A percentile compares a stretch with the other conserved stretches of the same genome.
Conservation (phyloP, 2,888 invertebrate genomes). For the Chaitophorus viminalis region DNA sequence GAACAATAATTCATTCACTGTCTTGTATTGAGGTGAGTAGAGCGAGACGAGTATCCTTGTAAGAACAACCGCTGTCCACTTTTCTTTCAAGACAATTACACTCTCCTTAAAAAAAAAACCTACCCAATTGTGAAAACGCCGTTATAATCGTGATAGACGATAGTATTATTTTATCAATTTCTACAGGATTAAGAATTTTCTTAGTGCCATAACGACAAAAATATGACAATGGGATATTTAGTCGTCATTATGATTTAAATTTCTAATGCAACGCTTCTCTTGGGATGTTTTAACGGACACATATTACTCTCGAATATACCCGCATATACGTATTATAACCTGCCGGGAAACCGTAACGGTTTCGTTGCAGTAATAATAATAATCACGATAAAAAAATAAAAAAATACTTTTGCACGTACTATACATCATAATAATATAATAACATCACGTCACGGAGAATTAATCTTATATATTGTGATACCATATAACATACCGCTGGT, state of each 20-base stretch:
- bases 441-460: slow-evolving; percentile 2
- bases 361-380: slow-evolving; percentile 36
- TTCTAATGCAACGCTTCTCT: not conserved
- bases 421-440: slow-evolving; percentile 1
- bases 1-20: not conserved
- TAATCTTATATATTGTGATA: slow-evolving; percentile 23
- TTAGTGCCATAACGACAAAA: not conserved
- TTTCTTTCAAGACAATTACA: not conserved
- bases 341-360: slow-evolving; percentile 28
- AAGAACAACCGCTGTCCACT: not conserved
- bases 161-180: slow-evolving; percentile 1
- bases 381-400: not conserved
- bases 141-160: not conserved
- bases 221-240: not conserved
- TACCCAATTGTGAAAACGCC: not conserved
- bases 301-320: not conserved
- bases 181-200: slow-evolving; percentile 8
- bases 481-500: not conserved
- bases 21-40: not conserved
- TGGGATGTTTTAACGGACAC: not conserved
- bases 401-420: slow-evolving; percentile 14
- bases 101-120: not conserved
- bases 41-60: not conserved
- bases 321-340: not conserved
- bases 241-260: not conserved